phyloP scores from a whole-genome alignment of 2,888 invertebrate species.

The Diplazon laetatorius region DNA sequence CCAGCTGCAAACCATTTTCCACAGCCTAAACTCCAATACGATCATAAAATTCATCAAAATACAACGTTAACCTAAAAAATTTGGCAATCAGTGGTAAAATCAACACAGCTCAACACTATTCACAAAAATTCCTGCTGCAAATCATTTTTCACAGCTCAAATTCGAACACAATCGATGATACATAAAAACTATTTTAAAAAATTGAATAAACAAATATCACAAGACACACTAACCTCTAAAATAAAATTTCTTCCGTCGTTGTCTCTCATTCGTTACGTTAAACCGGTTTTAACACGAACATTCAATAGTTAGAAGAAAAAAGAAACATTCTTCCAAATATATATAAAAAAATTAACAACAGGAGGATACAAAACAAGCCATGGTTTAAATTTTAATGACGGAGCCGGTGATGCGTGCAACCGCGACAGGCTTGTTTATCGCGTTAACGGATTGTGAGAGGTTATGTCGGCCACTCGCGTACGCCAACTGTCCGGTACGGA shows the following conservation, averaged over 20 bases:
- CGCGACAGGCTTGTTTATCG: conserved; percentile 50
- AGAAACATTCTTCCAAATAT: not conserved
- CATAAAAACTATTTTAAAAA: too few relatives aligned
- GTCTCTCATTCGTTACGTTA: conserved; percentile 11
- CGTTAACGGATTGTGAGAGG: conserved; percentile 33
- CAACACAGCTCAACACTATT: too few relatives aligned
- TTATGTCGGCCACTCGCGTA: conserved; percentile 28
- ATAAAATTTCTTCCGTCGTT: conserved; percentile 11
- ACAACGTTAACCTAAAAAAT: too few relatives aligned
- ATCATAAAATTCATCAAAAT: too few relatives aligned
- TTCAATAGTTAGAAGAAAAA: not conserved
- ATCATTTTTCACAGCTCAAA: too few relatives aligned
- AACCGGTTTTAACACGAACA: not conserved
- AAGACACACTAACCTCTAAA: conserved; percentile 51
- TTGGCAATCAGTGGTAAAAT: too few relatives aligned
- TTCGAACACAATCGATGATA: too few relatives aligned
- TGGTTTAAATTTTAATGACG: conserved; percentile 25
- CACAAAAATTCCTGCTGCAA: too few relatives aligned
- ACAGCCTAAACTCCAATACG: too few relatives aligned
- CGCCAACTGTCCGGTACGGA: conserved; percentile 30
- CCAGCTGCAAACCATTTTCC: too few relatives aligned
- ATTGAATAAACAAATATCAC: conserved; percentile 2
- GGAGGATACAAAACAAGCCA: too few relatives aligned
- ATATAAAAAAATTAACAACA: not conserved
- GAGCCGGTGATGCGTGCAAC: not conserved